These are phyloP conservation scores for Pogonus chalceus DNA, from an alignment of 1,140 invertebrate species.

Conservation along the genomic window DNA sequence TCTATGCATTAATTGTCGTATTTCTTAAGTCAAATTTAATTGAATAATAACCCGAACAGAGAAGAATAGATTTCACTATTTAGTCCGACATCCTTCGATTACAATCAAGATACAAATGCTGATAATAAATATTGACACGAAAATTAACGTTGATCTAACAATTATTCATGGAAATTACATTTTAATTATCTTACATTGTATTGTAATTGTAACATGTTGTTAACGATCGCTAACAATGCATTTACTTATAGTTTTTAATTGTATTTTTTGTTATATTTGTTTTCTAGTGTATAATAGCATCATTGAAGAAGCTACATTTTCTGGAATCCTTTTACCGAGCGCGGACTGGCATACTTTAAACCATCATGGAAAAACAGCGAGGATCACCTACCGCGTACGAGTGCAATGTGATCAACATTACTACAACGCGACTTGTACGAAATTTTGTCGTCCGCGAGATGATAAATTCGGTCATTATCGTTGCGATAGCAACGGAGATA, in stretches of 20 bases:
- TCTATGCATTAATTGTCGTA: no score
- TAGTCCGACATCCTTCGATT: no score
- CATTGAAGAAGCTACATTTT: conserved; percentile 82
- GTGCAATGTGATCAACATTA: conserved; percentile 86
- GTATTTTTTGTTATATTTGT: conserved; percentile 12
- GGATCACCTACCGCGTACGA: conserved; percentile 77
- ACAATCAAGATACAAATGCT: no score
- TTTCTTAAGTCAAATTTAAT: no score
- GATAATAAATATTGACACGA: background rate
- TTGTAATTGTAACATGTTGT: background rate
- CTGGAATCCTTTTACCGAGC: conserved; percentile 79
- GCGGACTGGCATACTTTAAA: conserved; percentile 83
- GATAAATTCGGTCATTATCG: conserved; percentile 92
- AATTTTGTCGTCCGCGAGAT: conserved; percentile 81
- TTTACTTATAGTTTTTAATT: background rate
- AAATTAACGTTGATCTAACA: background rate
- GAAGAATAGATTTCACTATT: no score
- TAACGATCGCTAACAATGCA: background rate
- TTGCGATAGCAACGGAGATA: conserved; percentile 79
- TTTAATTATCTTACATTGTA: background rate
- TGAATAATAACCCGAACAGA: no score
- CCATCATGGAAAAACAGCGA: conserved; percentile 61
- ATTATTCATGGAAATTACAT: background rate
- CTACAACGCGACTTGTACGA: conserved; percentile 90
- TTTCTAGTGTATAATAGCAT: conserved; percentile 53